Evolutionary conservation across 2,797 vertebrate genomes (phyloP), one percentile per base, ranked within the genome.

Genomic region (Esox lucius): DNA sequence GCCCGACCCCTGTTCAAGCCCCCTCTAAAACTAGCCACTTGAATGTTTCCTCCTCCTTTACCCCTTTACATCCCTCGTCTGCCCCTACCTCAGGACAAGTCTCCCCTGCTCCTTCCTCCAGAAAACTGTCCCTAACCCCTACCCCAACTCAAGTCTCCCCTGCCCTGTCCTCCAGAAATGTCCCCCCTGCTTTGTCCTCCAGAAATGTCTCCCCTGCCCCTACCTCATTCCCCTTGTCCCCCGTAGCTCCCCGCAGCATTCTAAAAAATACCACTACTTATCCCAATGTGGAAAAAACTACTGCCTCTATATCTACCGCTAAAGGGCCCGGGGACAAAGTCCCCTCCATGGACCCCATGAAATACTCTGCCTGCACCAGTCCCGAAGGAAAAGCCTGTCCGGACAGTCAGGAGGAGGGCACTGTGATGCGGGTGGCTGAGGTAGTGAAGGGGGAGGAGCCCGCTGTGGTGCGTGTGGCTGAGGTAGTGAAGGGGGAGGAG

Each of bases 341-440:
- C 12, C 12, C 42, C 42, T 13, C 12, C 12, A 13, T 5, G 42
- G 42, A 46, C 42, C 42, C 42, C 42, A 46, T 46, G 42, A 46
- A 46, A 13, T 46, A 46, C 11, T 46, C 42, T 46, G 42, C 42
- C 12, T 11, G 42, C 42, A 42, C 42, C 9, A 78, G 72, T 9
- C 13, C 76, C 24, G 77, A 86, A 1, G 49, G 88, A 53, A 85
- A 85, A 74, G 83, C 84, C 68, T 79, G 81, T 24, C 79, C 87
- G 4, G 88, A 85, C 74, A 88, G 85, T 68, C 85, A 81, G 72
- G 84, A 82, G 49, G 85, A 89, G 78, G 93, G 91, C 73, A 87
- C 87, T 61, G 91, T 90, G 28, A 74, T 87, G 68, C 86, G 81
- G 1, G 85, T 86, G 82, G 66, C 77, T 12, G 89, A 90, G 39